phyloP scores from a whole-genome alignment of 64 coral and sea anemone species.

The Stichodactyla helianthus region DNA sequence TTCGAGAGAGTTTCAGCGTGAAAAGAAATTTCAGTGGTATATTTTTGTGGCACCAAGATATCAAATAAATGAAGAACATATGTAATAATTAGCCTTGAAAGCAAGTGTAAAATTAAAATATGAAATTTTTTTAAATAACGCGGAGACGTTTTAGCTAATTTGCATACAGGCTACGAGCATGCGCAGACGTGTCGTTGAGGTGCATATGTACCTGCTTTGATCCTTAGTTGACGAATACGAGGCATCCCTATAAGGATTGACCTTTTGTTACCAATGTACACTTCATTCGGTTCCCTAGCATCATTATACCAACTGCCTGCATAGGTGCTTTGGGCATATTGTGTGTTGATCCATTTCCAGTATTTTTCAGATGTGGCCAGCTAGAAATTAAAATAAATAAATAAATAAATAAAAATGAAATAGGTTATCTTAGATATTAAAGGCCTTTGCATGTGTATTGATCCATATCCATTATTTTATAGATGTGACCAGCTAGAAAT shows the following conservation, averaged over 20 bases:
- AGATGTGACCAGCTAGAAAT: slow-evolving; percentile 29
- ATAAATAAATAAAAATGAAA: no score
- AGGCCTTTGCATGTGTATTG: neutral
- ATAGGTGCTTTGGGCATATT: slow-evolving; percentile 24
- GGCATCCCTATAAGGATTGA: slow-evolving; percentile 78
- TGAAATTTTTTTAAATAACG: no score
- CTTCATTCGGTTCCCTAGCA: slow-evolving; percentile 29
- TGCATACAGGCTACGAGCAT: no score
- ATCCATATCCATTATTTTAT: slow-evolving; percentile 51
- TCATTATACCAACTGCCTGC: slow-evolving; percentile 76
- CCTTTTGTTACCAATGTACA: slow-evolving; percentile 65
- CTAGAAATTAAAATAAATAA: slow-evolving; percentile 8
- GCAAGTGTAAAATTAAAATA: no score
- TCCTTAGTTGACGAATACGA: slow-evolving; percentile 63
- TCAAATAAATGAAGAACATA: no score
- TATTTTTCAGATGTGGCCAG: slow-evolving; percentile 20
- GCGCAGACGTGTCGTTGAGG: no score
- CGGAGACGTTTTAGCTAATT: no score
- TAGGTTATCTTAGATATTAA: no score
- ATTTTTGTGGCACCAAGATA: no score
- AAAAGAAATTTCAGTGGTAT: no score
- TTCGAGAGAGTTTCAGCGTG: no score
- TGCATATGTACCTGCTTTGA: slow-evolving; percentile 43
- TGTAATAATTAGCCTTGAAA: no score
- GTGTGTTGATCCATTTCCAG: slow-evolving; percentile 54